phyloP scores from a whole-genome alignment of 2,888 invertebrate genomes.

The Hydrotaea diabolus region DNA sequence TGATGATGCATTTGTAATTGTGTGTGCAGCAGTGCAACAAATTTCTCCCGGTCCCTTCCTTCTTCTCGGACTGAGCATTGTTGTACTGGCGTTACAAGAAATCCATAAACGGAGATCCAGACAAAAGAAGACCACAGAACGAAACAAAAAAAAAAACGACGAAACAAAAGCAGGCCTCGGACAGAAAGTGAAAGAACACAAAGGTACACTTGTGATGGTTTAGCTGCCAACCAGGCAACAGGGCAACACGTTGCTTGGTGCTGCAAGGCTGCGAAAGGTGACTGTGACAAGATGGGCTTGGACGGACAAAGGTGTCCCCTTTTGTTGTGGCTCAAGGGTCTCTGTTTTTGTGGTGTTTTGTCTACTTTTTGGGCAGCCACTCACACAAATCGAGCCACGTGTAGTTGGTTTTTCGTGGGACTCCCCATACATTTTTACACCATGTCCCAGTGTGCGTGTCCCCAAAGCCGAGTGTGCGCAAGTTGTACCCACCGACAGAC shows the following conservation, averaged over 20 bases:
- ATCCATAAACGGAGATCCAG: conserved; percentile 42
- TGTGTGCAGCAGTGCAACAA: conserved; percentile 62
- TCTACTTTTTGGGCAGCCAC: conserved; percentile 41
- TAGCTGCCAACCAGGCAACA: conserved; percentile 43
- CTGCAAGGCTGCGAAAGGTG: conserved; percentile 6
- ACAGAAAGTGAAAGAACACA: conserved; percentile 46
- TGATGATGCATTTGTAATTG: conserved; percentile 38
- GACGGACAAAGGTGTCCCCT: conserved; percentile 63
- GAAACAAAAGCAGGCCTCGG: conserved; percentile 12
- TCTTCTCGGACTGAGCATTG: conserved; percentile 26
- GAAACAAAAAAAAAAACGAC: conserved; percentile 10
- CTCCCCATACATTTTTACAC: neutral
- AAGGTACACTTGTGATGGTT: conserved; percentile 56
- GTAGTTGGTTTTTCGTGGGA: conserved; percentile 45
- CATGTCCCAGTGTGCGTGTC: neutral
- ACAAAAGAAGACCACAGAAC: conserved; percentile 27
- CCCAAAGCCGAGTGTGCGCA: conserved; percentile 31
- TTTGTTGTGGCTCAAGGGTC: conserved; percentile 60
- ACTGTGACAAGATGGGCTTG: neutral
- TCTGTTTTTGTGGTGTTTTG: conserved; percentile 25
- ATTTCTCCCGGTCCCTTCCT: conserved; percentile 19
- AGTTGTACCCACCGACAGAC: conserved; percentile 10
- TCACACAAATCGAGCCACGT: conserved; percentile 59
- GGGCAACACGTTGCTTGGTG: conserved; percentile 48
- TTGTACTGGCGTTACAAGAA: conserved; percentile 67